Conservation (phyloP, 2,113 vertebrate species). For the Cromileptes altivelis region DNA sequence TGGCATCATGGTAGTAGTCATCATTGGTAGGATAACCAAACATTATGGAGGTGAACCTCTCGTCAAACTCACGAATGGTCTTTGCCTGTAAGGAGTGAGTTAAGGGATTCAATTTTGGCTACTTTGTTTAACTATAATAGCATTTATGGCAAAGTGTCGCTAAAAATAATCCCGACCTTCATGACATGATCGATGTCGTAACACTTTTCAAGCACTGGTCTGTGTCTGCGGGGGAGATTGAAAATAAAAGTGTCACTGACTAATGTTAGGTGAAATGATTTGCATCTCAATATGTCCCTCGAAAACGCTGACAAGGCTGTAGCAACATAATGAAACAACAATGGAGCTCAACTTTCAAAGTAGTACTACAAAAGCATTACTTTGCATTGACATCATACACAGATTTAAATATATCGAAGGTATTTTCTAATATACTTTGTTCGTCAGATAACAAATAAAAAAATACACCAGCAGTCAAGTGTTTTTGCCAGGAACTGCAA, state of each 20-base stretch:
- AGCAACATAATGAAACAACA: constrained; percentile 12
- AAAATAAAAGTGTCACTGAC: constrained; percentile 36
- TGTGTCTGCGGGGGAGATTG: constrained; percentile 88
- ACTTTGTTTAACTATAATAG: constrained; percentile 7
- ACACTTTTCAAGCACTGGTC: constrained; percentile 92
- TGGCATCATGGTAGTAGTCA: constrained; percentile 97
- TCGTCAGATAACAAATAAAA: background rate
- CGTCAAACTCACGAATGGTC: constrained; percentile 97
- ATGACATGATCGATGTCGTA: constrained; percentile 97
- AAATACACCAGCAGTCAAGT: background rate
- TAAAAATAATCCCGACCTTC: constrained; percentile 88
- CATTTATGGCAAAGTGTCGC: constrained; percentile 1
- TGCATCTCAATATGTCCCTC: constrained; percentile 24
- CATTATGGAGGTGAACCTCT: constrained; percentile 96
- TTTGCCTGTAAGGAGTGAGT: constrained; percentile 87
- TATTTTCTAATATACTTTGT: background rate
- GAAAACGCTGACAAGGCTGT: constrained; percentile 34
- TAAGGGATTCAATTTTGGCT: background rate
- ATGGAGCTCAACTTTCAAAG: constrained; percentile 5
- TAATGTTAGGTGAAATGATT: constrained; percentile 34
- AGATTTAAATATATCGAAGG: background rate
- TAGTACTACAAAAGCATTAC: background rate
- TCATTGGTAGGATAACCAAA: constrained; percentile 96
- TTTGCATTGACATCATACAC: background rate
- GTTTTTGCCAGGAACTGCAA: background rate